A percentile compares a stretch with the other conserved stretches of the same genome.
Evolutionary conservation across 2,113 vertebrate genomes (phyloP).

Genomic region (Tenebrosternarchus preto): DNA sequence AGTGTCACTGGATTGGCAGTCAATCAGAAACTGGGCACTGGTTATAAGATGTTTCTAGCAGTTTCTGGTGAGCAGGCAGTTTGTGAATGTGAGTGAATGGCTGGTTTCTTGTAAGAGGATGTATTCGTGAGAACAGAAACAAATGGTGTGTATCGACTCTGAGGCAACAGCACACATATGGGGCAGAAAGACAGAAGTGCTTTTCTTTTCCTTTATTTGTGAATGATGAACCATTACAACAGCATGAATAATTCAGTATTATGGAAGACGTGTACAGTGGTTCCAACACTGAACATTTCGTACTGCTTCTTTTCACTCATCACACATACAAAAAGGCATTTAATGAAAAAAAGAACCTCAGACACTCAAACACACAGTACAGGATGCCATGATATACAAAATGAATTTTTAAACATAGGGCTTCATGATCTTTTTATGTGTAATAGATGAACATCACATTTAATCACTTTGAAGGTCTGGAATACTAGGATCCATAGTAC

Average conservation of each 20-base stretch:
- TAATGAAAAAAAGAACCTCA: conserved; percentile 53
- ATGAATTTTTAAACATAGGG: conserved; percentile 22
- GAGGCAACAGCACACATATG: neutral
- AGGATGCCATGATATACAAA: conserved; percentile 35
- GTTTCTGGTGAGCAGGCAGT: neutral
- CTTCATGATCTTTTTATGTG: conserved; percentile 10
- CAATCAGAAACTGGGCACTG: no score
- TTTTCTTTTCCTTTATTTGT: conserved; percentile 65
- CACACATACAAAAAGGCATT: conserved; percentile 66
- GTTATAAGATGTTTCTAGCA: neutral
- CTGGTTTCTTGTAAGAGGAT: neutral
- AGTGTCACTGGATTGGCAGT: no score
- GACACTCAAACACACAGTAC: conserved; percentile 41
- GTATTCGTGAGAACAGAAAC: neutral
- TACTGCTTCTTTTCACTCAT: conserved; percentile 61
- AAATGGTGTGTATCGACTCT: neutral
- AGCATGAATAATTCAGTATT: conserved; percentile 48
- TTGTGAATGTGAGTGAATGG: neutral
- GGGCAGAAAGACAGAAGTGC: neutral
- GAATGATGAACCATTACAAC: conserved; percentile 37
- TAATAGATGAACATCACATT: neutral
- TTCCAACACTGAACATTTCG: conserved; percentile 77
- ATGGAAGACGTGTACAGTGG: conserved; percentile 75
- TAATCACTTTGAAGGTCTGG: conserved; percentile 1
- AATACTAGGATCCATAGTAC: conserved; percentile 17